Conservation (phyloP, 1,140 invertebrate species). For the Branchinecta lindahli region DNA sequence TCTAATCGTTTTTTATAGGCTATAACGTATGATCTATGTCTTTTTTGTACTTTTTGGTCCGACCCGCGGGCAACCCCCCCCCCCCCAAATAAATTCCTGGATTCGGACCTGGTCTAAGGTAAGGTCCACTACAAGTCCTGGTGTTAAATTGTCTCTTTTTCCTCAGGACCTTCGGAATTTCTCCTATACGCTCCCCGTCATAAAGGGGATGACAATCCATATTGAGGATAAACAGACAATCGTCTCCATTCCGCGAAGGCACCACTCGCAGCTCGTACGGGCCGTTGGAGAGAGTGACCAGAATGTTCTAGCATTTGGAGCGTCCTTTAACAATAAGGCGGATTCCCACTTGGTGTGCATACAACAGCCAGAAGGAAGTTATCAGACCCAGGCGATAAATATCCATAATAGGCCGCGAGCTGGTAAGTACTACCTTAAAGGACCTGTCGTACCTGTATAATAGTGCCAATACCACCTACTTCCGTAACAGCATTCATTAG, state of each 20-base stretch:
- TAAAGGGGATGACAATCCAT: conserved; percentile 61
- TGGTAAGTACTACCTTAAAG: too few species aligned
- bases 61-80: too few species aligned
- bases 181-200: conserved; percentile 60
- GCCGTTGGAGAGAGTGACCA: conserved; percentile 67
- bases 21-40: too few species aligned
- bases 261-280: conserved; percentile 52
- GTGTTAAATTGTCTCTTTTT: conserved; percentile 18
- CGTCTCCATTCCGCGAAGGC: conserved; percentile 60
- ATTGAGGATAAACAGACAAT: conserved; percentile 68
- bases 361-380: conserved; percentile 54
- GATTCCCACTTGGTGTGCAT: conserved; percentile 80
- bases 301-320: conserved; percentile 66
- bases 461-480: too few species aligned
- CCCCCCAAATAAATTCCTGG: too few species aligned
- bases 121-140: too few species aligned
- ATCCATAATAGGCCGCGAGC: conserved; percentile 63
- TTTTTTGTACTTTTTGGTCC: too few species aligned
- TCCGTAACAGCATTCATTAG: too few species aligned
- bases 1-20: too few species aligned
- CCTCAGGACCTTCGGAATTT: conserved; percentile 64
- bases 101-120: too few species aligned
- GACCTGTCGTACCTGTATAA: too few species aligned
- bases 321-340: conserved; percentile 58
- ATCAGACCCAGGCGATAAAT: conserved; percentile 72